Base-by-base conservation (phyloP, 2,888 invertebrate genomes). In the Allophyes oxyacanthae region DNA sequence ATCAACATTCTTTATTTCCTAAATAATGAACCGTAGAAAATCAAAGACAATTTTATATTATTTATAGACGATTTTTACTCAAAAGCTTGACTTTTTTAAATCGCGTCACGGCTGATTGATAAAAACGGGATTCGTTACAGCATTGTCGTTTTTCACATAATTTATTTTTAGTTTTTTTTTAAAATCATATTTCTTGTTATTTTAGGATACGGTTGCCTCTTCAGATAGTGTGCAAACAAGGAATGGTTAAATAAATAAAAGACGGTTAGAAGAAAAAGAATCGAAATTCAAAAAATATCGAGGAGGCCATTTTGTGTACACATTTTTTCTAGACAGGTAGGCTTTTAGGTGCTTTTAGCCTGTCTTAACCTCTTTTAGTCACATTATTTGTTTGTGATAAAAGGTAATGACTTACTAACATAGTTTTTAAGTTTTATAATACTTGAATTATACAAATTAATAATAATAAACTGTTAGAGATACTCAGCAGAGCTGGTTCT, bases 141-240 rank as follows among this genome's bases (percentile, higher is more conserved):
- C n/a, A 63, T 64, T 72, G 72, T 68, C n/a, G n/a, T 14, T 63
- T 55, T 48, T 28, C 20, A 11, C 10, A 65, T 59, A 69, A 72
- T 64, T 68, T 48, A 69, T 62, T 45, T 55, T 77, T 65, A 67
- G 55, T 60, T 63, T 48, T 53, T 46, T 8, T n/a, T n/a, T n/a
- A n/a, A n/a, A 41, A 33, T 33, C 9, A 57, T 40, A 45, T 44
- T 55, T 50, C 65, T 76, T 72, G 61, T 72, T 74, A 69, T 59
- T 64, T 67, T 55, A 51, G 67, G 63, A 59, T 32, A 44, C 30
- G 30, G 11, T 33, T 34, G 37, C 6, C 11, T 57, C 48, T 43
- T 43, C n/a, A 42, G 20, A 30, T 9, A 7, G 32, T 48, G 66
- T 49, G 38, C 33, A 54, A 71, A 71, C 56, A 70, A 57, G 36